Base-by-base conservation (phyloP, 2,888 invertebrate genomes). In the Leptopterna dolabrata region DNA sequence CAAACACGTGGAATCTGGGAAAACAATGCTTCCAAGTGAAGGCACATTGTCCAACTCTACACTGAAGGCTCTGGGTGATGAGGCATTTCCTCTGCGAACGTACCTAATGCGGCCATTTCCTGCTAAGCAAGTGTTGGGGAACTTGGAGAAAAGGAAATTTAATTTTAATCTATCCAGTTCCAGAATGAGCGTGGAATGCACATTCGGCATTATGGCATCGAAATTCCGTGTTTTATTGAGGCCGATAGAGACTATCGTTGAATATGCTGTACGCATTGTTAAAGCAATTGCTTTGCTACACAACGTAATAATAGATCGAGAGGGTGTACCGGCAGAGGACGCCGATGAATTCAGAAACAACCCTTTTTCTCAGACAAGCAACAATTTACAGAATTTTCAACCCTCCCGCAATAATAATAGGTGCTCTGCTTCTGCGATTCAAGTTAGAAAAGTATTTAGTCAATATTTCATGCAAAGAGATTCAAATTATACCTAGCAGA, bases 91-190 rank as follows among this genome's bases (percentile, higher is more conserved):
- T 19, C 81, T 51, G 4, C 41, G 29, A 30, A 9, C 13, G 7
- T 81, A 36, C 51, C 30, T 81, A 14, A 81, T 81, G 81, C 4
- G 81, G 29, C 81, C 81, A 19, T 81, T 51, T 45, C 81, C 81
- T 36, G 13, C 13, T 11, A 71, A 71, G 71, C 71, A 71, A 71
- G 71, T 29, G 6, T 16, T 13, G 30, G n/a, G n/a, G 1, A 71
- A 71, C 1, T 71, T 71, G 16, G n/a, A 51, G 13, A n/a, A n/a
- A n/a, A n/a, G n/a, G n/a, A n/a, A n/a, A n/a, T n/a, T n/a, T n/a
- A n/a, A n/a, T n/a, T n/a, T 51, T 16, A 51, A 16, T 14, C n/a
- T 71, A 11, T 71, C 71, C 11, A 24, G 14, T 11, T 1, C 71
- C 14, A 24, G 3, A n/a, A 71, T 71, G 71, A 71, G 1, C 7